Evolutionary conservation across 2,888 invertebrate species (phyloP), one percentile per base, ranked within the genome.

Genomic region (Amphipoea lucens): DNA sequence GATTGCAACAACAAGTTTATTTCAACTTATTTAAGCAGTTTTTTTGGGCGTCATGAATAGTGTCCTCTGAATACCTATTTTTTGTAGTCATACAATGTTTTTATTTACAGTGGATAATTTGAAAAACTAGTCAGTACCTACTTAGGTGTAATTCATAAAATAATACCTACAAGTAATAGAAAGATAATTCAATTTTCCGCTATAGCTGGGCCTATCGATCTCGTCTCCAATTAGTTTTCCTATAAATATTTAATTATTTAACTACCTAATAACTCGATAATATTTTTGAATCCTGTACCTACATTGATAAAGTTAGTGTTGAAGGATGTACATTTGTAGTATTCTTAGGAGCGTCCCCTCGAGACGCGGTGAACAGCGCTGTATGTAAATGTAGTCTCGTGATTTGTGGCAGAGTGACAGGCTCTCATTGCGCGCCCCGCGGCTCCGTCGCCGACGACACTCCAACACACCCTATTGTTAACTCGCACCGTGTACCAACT

Each of bases 351-450:
- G 80, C 69, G 76, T 78, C 89, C 86, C 83, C 88, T 89, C 81
- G 88, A 90, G 90, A 90, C 90, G 83, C 76, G 86, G 87, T 86
- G 88, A 85, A 84, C 81, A 81, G 83, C 74, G 79, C 72, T 83
- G 84, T 88, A 81, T 87, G 87, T 87, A 89, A 90, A 89, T 88
- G 88, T 88, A 89, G 90, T 90, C 92, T 94, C 82, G 89, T 94
- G 93, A 94, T 95, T 93, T 93, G 93, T 91, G 92, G 91, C 79
- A 90, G 92, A 95, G 94, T 93, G 94, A 94, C 94, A 92, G 92
- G 92, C 91, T 91, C 94, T 94, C 94, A 91, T 92, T 91, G 92
- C 92, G 87, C 86, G 82, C 89, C 90, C 90, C 83, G 89, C 87
- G 89, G 90, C 92, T 88, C 89, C 85, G 85, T 88, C 90, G 87